Evolutionary conservation across 30 jellyfish, hydroid and myxozoan species (phyloP).

Genomic region (Hydractinia echinata): DNA sequence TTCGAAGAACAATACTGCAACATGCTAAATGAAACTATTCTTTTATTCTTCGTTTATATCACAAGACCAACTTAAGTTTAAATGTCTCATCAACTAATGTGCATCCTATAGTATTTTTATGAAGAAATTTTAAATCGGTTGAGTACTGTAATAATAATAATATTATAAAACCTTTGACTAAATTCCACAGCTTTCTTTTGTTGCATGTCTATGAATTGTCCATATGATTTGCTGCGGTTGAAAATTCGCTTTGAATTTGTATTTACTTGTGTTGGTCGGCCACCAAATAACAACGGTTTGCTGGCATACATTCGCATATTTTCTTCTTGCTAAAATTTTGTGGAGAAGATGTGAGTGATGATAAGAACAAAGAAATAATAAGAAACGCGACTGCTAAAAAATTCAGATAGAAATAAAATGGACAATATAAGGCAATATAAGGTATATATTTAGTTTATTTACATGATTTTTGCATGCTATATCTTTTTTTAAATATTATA

Average conservation of each 20-base stretch:
- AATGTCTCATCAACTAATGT: too few relatives aligned
- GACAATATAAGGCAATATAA: too few relatives aligned
- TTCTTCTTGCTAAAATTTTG: conserved; percentile 20
- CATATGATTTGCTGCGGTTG: not conserved
- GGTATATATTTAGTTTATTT: too few relatives aligned
- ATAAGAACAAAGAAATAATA: not conserved
- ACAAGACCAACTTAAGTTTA: too few relatives aligned
- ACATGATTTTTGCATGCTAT: too few relatives aligned
- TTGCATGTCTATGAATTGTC: conserved; percentile 7
- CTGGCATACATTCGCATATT: conserved; percentile 4
- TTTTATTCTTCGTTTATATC: too few relatives aligned
- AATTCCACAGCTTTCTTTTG: conserved; percentile 9
- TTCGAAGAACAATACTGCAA: too few relatives aligned
- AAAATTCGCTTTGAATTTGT: not conserved
- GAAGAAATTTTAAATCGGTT: too few relatives aligned
- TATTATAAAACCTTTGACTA: conserved; percentile 14
- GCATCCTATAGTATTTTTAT: not conserved
- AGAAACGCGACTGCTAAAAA: not conserved
- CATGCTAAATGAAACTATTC: too few relatives aligned
- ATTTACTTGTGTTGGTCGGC: not conserved
- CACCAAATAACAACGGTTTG: conserved; percentile 24
- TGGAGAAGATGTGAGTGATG: not conserved
- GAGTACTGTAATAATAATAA: not conserved
- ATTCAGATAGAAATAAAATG: not conserved
- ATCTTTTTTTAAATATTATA: too few relatives aligned